phyloP scores from a whole-genome alignment of 1,140 invertebrate genomes.

The Bombus difficillimus region DNA sequence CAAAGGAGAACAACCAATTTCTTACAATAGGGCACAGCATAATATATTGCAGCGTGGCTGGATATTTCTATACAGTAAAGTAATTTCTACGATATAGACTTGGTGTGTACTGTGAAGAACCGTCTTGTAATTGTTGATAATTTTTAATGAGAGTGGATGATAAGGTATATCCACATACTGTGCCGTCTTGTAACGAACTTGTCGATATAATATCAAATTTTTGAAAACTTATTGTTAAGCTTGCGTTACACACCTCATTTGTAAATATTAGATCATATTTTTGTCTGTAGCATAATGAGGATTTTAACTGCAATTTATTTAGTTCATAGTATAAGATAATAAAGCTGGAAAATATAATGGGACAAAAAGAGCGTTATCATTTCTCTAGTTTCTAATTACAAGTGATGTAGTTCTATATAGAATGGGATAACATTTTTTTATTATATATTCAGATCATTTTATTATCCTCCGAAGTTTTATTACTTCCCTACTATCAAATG shows the following conservation, averaged over 20 bases:
- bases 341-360: conserved; percentile 58
- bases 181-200: conserved; percentile 68
- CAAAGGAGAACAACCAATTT: conserved; percentile 53
- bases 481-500: not conserved
- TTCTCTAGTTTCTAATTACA: conserved; percentile 5
- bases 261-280: conserved; percentile 82
- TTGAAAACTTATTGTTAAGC: conserved; percentile 74
- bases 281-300: conserved; percentile 79
- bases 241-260: conserved; percentile 81
- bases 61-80: conserved; percentile 32
- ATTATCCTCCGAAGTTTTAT: not conserved
- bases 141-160: conserved; percentile 43
- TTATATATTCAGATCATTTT: conserved; percentile 3
- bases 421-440: conserved; percentile 20
- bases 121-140: conserved; percentile 49
- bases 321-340: conserved; percentile 74
- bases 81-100: conserved; percentile 40
- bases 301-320: conserved; percentile 77
- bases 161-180: conserved; percentile 50
- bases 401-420: not conserved
- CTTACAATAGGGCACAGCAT: conserved; percentile 59
- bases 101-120: conserved; percentile 14
- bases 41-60: conserved; percentile 28
- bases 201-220: conserved; percentile 55
- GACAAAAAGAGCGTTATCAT: conserved; percentile 30